A percentile compares a stretch with the other conserved stretches of the same genome.
These are phyloP conservation scores for Hartigia nigra DNA, from an alignment of 2,888 invertebrate genomes.

Conservation along the genomic window DNA sequence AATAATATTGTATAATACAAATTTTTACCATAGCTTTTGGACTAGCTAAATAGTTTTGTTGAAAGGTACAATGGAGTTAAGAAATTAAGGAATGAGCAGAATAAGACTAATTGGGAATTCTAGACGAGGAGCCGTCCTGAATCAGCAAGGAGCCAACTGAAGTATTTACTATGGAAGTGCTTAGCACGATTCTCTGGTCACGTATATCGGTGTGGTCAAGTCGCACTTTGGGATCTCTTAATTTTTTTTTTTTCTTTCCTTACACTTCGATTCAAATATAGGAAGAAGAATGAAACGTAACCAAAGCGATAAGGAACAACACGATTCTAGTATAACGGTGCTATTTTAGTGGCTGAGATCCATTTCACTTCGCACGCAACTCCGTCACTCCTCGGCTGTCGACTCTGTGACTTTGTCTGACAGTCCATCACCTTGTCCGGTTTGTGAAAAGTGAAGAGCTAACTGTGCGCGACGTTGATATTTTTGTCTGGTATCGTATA, in stretches of 20 bases:
- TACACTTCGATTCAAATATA: neutral
- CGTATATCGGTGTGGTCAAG: neutral
- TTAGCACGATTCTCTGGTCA: neutral
- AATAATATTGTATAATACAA: neutral
- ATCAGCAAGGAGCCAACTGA: neutral
- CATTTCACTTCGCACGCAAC: conserved; percentile 57
- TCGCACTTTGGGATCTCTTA: neutral
- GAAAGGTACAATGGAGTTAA: neutral
- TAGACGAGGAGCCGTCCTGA: neutral
- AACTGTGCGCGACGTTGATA: conserved; percentile 30
- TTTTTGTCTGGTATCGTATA: conserved; percentile 37
- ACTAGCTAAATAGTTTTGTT: neutral
- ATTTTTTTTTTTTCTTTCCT: neutral
- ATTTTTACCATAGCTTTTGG: neutral
- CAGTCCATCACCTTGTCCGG: conserved; percentile 57
- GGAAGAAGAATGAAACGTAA: neutral
- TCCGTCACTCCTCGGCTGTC: conserved; percentile 55
- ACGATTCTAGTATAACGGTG: conserved; percentile 38
- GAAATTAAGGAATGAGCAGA: neutral
- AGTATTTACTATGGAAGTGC: neutral
- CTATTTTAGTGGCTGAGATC: conserved; percentile 26
- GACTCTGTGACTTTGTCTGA: conserved; percentile 53
- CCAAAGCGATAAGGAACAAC: conserved; percentile 20
- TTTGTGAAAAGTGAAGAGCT: conserved; percentile 44
- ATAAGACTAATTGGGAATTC: neutral